Evolutionary conservation across 2,888 invertebrate species (phyloP).

Genomic region (Blera fallax): DNA sequence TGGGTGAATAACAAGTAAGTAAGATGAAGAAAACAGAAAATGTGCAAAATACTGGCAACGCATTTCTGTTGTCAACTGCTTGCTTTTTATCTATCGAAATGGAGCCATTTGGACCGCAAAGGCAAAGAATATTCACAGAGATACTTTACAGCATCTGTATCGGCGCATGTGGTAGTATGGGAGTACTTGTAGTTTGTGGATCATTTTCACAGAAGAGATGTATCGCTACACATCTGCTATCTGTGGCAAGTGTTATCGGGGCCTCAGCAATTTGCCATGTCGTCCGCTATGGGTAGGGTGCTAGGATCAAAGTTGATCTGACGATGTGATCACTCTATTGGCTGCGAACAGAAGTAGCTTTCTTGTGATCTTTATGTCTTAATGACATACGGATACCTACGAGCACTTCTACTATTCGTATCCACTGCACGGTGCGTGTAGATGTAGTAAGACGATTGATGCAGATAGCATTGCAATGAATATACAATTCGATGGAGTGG

Average conservation of each 20-base stretch:
- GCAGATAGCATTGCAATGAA: slow-evolving; percentile 58
- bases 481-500: slow-evolving; percentile 35
- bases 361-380: slow-evolving; percentile 68
- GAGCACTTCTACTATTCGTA: neutral
- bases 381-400: slow-evolving; percentile 49
- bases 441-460: slow-evolving; percentile 54
- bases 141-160: neutral
- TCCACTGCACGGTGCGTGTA: neutral
- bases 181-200: neutral
- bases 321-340: slow-evolving; percentile 3
- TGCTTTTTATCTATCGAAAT: neutral
- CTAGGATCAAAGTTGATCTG: neutral
- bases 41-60: neutral
- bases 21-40: neutral
- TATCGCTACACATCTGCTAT: neutral
- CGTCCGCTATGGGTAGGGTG: neutral
- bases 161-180: neutral
- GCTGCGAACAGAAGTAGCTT: slow-evolving; percentile 51
- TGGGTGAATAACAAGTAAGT: slow-evolving; percentile 1
- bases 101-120: neutral
- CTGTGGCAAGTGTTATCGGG: neutral
- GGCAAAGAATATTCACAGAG: neutral
- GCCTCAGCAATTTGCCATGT: slow-evolving; percentile 24
- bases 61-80: neutral
- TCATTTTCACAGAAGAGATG: neutral